Evolutionary conservation across 2,113 vertebrate species (phyloP).

Genomic region (Carollia perspicillata): DNA sequence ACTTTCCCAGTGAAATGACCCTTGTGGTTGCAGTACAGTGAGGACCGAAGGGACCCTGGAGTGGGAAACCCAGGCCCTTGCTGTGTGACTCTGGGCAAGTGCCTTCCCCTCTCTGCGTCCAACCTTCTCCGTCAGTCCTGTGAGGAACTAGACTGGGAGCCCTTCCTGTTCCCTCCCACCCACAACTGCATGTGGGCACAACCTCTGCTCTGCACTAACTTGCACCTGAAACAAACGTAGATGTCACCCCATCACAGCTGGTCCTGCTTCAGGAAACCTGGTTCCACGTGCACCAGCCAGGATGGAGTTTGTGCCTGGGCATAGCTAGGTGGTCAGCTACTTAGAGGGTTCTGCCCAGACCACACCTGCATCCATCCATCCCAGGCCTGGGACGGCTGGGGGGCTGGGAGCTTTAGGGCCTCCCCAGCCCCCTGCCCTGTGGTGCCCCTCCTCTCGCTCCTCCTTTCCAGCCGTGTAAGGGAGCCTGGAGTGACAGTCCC

Average conservation of each 20-base stretch:
- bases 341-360: not conserved
- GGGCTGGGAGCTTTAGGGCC: not conserved
- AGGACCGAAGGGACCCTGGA: accelerated
- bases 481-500: not conserved
- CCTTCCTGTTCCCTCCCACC: not conserved
- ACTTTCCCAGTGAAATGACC: not conserved
- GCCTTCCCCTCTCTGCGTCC: not conserved
- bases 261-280: not conserved
- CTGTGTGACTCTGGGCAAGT: too few species aligned
- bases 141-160: not conserved
- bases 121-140: not conserved
- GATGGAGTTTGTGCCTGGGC: not conserved
- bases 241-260: too few species aligned
- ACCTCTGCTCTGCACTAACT: not conserved
- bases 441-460: not conserved
- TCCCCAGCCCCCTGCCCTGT: too few species aligned
- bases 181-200: accelerated
- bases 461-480: not conserved
- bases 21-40: accelerated
- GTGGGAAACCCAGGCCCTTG: accelerated
- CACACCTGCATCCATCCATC: not conserved
- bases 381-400: too few species aligned
- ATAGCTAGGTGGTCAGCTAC: not conserved
- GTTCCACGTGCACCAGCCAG: not conserved
- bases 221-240: too few species aligned